These are phyloP conservation scores for Eueides isabella DNA, from an alignment of 1,140 invertebrate species.

Conservation along the genomic window DNA sequence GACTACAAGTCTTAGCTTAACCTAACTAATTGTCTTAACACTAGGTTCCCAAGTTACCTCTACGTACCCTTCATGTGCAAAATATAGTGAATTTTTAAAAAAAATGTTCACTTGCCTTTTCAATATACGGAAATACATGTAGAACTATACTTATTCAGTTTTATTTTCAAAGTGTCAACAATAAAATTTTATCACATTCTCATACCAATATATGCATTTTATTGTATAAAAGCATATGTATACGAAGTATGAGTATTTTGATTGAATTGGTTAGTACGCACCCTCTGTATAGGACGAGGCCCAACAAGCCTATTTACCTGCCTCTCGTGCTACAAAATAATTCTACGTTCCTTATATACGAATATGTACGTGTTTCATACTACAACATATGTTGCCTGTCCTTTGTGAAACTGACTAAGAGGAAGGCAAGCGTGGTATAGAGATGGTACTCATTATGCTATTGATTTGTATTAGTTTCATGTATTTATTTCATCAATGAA, in stretches of 20 bases:
- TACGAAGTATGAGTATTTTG: slow-evolving; percentile 24
- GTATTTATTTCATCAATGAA: too few species aligned
- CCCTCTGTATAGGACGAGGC: slow-evolving; percentile 45
- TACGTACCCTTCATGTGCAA: too few species aligned
- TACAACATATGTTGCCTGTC: slow-evolving; percentile 45
- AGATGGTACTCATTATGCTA: neutral
- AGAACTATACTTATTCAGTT: too few species aligned
- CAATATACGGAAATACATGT: too few species aligned
- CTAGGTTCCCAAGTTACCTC: too few species aligned
- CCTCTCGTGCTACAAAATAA: slow-evolving; percentile 57
- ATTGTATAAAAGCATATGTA: slow-evolving; percentile 1
- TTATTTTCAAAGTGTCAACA: neutral
- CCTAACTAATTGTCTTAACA: too few species aligned
- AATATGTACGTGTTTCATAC: slow-evolving; percentile 46
- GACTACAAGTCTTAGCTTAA: too few species aligned
- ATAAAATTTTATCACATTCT: neutral
- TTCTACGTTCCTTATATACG: slow-evolving; percentile 31
- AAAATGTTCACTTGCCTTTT: too few species aligned
- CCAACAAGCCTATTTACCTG: slow-evolving; percentile 50
- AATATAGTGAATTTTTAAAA: too few species aligned
- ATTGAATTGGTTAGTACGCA: slow-evolving; percentile 62
- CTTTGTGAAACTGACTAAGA: slow-evolving; percentile 23
- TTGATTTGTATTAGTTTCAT: too few species aligned
- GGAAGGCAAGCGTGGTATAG: neutral
- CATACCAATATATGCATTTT: neutral